Conservation (phyloP, 2,797 vertebrate genomes). For the Lacerta bilineata region DNA sequence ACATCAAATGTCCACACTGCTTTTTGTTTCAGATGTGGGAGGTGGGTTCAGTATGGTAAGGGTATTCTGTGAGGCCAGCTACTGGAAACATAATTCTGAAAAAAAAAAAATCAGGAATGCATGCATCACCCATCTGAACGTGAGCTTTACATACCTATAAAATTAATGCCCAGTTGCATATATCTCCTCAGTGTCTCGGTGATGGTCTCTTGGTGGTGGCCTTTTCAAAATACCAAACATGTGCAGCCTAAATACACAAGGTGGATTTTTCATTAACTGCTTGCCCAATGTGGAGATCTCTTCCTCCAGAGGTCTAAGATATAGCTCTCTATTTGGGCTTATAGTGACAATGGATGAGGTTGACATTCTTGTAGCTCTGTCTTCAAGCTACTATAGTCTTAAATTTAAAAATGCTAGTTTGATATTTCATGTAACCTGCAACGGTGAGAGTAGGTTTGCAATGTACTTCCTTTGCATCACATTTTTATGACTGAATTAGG, state of each 20-base stretch:
- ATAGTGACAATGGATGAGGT: background rate
- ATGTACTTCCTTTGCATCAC: background rate
- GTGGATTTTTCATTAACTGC: background rate
- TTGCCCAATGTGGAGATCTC: background rate
- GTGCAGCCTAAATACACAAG: background rate
- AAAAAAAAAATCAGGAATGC: background rate
- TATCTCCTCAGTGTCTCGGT: background rate
- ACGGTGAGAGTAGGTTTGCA: background rate
- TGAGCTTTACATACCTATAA: background rate
- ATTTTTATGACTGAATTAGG: background rate
- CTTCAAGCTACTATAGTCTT: background rate
- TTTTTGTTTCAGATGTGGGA: background rate
- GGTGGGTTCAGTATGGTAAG: background rate
- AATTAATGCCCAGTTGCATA: background rate
- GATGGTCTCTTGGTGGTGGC: background rate
- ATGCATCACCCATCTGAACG: background rate
- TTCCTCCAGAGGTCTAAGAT: background rate
- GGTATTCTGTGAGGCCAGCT: background rate
- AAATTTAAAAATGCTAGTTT: background rate
- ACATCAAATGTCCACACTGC: background rate
- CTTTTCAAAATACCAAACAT: background rate
- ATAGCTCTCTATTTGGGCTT: background rate
- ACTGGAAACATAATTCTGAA: background rate
- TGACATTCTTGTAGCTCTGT: background rate
- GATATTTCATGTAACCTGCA: background rate